phyloP scores from a whole-genome alignment of 1,140 invertebrate species.

The Cydia fagiglandana region DNA sequence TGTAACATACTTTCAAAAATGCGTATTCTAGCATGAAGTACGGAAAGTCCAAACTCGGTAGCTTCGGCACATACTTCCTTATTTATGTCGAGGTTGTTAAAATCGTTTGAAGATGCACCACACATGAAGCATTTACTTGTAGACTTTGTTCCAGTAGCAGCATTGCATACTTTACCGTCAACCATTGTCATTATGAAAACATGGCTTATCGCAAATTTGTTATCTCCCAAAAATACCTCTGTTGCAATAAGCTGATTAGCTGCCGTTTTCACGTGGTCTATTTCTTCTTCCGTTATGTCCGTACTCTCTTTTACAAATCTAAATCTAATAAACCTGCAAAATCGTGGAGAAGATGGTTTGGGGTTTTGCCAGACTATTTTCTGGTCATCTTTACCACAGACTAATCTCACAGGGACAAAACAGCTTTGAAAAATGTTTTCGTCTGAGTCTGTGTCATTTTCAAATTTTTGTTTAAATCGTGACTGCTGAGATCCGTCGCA shows the following conservation, averaged over 20 bases:
- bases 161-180: constrained; percentile 73
- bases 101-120: constrained; percentile 58
- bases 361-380: constrained; percentile 53
- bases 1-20: constrained; percentile 55
- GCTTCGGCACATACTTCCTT: constrained; percentile 37
- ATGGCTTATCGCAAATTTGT: neutral
- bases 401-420: constrained; percentile 35
- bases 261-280: constrained; percentile 36
- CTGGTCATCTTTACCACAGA: constrained; percentile 34
- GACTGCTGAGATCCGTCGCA: too few relatives aligned
- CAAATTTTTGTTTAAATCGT: too few relatives aligned
- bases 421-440: constrained; percentile 40
- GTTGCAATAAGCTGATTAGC: neutral
- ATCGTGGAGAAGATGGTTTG: constrained; percentile 51
- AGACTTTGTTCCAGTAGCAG: constrained; percentile 56
- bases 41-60: constrained; percentile 57
- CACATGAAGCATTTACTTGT: constrained; percentile 65
- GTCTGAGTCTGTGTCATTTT: constrained; percentile 33
- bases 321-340: constrained; percentile 47
- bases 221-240: neutral
- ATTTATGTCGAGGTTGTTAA: constrained; percentile 56
- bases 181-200: constrained; percentile 58
- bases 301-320: constrained; percentile 45
- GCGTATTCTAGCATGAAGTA: constrained; percentile 48
- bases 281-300: constrained; percentile 49